Conservation (phyloP, 2,797 vertebrate genomes). For the Miichthys miiuy region DNA sequence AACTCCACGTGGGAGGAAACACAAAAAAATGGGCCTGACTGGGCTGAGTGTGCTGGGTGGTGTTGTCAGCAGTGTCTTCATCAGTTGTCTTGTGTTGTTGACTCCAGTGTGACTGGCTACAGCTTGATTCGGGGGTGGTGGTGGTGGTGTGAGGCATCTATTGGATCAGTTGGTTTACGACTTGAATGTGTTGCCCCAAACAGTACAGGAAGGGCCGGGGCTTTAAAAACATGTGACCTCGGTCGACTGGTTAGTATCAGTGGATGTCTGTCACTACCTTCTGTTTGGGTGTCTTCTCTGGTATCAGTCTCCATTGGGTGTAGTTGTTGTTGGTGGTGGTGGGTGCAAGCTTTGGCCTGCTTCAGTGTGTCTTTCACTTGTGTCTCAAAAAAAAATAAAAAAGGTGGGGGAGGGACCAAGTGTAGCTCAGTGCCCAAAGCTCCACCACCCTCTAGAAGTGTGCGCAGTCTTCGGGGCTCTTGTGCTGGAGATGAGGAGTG, state of each 20-base stretch:
- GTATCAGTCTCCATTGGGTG: constrained; percentile 71
- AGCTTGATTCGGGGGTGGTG: constrained; percentile 42
- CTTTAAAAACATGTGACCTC: constrained; percentile 42
- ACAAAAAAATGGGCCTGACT: constrained; percentile 78
- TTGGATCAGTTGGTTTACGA: constrained; percentile 70
- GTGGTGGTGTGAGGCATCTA: constrained; percentile 63
- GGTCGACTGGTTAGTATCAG: constrained; percentile 63
- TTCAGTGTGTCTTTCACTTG: constrained; percentile 66
- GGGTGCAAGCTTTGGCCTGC: constrained; percentile 64
- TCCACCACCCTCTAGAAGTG: constrained; percentile 62
- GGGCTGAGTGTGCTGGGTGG: constrained; percentile 81
- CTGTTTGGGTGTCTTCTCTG: constrained; percentile 74
- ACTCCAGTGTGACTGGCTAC: constrained; percentile 78
- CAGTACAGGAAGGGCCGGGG: constrained; percentile 41
- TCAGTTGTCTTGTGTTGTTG: constrained; percentile 80
- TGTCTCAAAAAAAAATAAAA: constrained; percentile 52
- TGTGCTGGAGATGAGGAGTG: constrained; percentile 71
- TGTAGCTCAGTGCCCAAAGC: constrained; percentile 79
- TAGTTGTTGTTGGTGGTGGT: constrained; percentile 39
- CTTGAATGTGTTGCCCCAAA: constrained; percentile 60
- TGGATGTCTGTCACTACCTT: constrained; percentile 67
- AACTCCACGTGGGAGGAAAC: constrained; percentile 70
- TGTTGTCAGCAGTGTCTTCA: constrained; percentile 86
- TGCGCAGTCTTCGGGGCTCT: constrained; percentile 74
- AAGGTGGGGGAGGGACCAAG: constrained; percentile 69